Conservation (phyloP, 2,113 vertebrate genomes). For the Mirounga angustirostris region DNA sequence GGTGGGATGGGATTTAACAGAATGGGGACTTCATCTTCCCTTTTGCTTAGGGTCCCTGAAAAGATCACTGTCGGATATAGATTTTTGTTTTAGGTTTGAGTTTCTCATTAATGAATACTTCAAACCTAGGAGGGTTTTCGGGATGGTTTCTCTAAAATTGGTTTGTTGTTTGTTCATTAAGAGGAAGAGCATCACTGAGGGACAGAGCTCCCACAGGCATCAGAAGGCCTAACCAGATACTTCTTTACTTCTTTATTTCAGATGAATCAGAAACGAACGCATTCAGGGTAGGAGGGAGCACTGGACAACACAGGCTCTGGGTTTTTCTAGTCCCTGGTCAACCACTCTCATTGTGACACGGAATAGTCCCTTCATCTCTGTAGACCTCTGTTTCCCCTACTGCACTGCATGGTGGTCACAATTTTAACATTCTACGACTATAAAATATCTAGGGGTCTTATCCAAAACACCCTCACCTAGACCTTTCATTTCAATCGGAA, state of each 20-base stretch:
- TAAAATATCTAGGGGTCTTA: constrained; percentile 48
- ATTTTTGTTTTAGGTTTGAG: constrained; percentile 33
- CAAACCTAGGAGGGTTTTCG: constrained; percentile 46
- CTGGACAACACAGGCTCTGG: background rate
- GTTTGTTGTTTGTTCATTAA: constrained; percentile 3
- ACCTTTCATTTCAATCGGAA: constrained; percentile 52
- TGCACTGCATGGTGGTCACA: background rate
- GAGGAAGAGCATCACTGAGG: background rate
- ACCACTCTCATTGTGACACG: background rate
- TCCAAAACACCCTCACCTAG: constrained; percentile 17
- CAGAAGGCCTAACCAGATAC: background rate
- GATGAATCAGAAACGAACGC: background rate
- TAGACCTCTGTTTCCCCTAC: background rate
- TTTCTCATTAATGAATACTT: constrained; percentile 52
- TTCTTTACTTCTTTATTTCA: constrained; percentile 37
- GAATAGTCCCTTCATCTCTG: background rate
- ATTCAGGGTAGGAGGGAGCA: constrained; percentile 6
- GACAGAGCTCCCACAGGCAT: background rate
- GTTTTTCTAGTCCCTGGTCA: constrained; percentile 28
- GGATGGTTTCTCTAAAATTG: constrained; percentile 56
- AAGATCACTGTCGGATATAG: background rate
- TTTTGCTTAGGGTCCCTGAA: constrained; percentile 40
- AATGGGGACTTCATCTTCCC: background rate
- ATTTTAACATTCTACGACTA: constrained; percentile 45
- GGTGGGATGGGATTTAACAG: constrained; percentile 26